Conservation (phyloP, 1,140 invertebrate genomes). For the Mamestra configurata region DNA sequence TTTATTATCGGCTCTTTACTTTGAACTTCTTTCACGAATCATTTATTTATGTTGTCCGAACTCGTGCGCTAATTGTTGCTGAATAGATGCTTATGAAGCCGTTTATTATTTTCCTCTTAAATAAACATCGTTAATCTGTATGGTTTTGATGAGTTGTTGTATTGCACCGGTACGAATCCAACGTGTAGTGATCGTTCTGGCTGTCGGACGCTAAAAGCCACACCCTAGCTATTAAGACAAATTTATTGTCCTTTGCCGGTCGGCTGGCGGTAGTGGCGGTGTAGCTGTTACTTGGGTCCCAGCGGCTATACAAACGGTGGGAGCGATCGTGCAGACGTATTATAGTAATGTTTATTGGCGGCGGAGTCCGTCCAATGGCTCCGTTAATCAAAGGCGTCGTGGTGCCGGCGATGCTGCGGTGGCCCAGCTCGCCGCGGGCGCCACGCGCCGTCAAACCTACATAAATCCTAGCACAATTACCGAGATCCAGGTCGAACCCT, state of each 20-base stretch:
- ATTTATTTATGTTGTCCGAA: background rate
- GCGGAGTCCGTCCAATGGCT: slow-evolving; percentile 49
- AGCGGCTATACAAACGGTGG: slow-evolving; percentile 42
- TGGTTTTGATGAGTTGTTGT: slow-evolving; percentile 31
- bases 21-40: slow-evolving; percentile 35
- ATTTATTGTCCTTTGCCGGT: slow-evolving; percentile 39
- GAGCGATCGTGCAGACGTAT: slow-evolving; percentile 31
- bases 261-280: slow-evolving; percentile 26
- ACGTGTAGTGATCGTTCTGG: slow-evolving; percentile 14
- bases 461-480: slow-evolving; percentile 55
- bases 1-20: slow-evolving; percentile 26
- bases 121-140: background rate
- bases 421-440: slow-evolving; percentile 46
- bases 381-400: slow-evolving; percentile 56
- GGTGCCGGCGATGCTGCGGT: slow-evolving; percentile 25
- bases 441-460: slow-evolving; percentile 48
- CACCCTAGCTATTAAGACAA: slow-evolving; percentile 40
- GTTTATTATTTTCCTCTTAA: slow-evolving; percentile 5
- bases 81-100: background rate
- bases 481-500: background rate
- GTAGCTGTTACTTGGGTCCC: slow-evolving; percentile 38
- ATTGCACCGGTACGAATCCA: background rate
- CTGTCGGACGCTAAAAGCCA: slow-evolving; percentile 36
- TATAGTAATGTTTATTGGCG: slow-evolving; percentile 53
- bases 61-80: background rate